Conservation (phyloP, 2,797 vertebrate genomes). For the Tachyglossus aculeatus region DNA sequence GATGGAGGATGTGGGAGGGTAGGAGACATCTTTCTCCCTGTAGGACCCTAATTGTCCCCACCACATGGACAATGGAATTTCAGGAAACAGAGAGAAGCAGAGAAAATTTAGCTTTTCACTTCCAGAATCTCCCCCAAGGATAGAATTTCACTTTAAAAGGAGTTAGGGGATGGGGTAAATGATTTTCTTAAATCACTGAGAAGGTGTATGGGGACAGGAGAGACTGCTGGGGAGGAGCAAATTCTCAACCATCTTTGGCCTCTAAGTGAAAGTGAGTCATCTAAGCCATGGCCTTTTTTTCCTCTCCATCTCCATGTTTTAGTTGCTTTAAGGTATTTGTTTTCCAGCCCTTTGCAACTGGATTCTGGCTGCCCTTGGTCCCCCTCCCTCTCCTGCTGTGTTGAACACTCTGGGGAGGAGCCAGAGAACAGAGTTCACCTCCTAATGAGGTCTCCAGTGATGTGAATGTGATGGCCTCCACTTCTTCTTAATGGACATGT, state of each 20-base stretch:
- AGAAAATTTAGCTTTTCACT: neutral
- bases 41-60: too few relatives aligned
- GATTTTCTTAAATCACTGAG: neutral
- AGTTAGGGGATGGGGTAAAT: neutral
- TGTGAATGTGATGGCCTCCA: conserved; percentile 34
- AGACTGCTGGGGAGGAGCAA: neutral
- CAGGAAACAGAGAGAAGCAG: conserved; percentile 1
- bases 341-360: conserved; percentile 23
- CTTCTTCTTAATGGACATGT: conserved; percentile 21
- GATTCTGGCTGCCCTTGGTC: conserved; percentile 41
- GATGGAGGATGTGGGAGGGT: neutral
- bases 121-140: neutral
- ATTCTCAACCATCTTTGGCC: neutral
- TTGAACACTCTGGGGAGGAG: neutral
- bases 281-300: conserved; percentile 9
- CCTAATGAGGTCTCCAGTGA: conserved; percentile 60
- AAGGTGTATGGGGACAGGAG: neutral
- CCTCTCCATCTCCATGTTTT: conserved; percentile 3
- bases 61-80: neutral
- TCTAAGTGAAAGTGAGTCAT: conserved; percentile 19
- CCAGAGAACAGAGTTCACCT: conserved; percentile 55
- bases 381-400: neutral
- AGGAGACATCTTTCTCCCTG: neutral
- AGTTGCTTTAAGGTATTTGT: conserved; percentile 53
- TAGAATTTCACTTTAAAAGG: conserved; percentile 36